Percentiles rank a stretch among this genome's conserved stretches.
Evolutionary conservation across 2,797 vertebrate species (phyloP).

Genomic region (Rhyacichthys aspro): DNA sequence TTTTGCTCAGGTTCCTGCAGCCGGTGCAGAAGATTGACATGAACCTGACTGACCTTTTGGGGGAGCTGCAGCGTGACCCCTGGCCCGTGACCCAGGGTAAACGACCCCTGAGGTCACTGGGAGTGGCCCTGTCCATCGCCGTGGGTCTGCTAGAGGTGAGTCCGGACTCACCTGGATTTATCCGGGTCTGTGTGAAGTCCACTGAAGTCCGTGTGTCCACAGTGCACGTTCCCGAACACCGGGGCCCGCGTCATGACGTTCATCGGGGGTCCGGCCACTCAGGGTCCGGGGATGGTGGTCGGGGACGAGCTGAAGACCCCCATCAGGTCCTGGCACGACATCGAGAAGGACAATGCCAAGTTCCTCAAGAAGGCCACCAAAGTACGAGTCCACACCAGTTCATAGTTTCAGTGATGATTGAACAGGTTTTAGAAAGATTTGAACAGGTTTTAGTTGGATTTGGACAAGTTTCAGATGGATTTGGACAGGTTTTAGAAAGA

Average conservation of each 20-base stretch:
- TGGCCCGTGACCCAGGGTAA: constrained; percentile 97
- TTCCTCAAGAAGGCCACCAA: constrained; percentile 96
- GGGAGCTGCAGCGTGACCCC: constrained; percentile 94
- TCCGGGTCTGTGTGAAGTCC: neutral
- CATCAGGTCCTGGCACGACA: constrained; percentile 97
- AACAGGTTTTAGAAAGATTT: too few relatives aligned
- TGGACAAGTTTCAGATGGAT: too few relatives aligned
- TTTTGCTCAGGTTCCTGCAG: constrained; percentile 89
- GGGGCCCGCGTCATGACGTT: constrained; percentile 96
- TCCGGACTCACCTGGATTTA: neutral
- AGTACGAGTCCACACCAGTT: constrained; percentile 66
- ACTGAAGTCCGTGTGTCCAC: neutral
- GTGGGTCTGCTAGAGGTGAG: constrained; percentile 94
- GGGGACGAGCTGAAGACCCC: constrained; percentile 94
- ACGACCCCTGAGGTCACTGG: constrained; percentile 91
- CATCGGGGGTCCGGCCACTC: constrained; percentile 92
- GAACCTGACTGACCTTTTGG: constrained; percentile 96
- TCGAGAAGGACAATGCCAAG: constrained; percentile 97
- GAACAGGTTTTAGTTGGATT: too few relatives aligned
- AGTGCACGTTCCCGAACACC: constrained; percentile 97
- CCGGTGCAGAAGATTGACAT: constrained; percentile 98
- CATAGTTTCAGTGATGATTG: too few relatives aligned
- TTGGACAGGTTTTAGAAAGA: too few relatives aligned
- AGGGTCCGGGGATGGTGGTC: constrained; percentile 97
- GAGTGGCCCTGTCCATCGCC: constrained; percentile 94